Base-by-base conservation (phyloP, 2,113 vertebrate genomes). In the Oncorhynchus kisutch region DNA sequence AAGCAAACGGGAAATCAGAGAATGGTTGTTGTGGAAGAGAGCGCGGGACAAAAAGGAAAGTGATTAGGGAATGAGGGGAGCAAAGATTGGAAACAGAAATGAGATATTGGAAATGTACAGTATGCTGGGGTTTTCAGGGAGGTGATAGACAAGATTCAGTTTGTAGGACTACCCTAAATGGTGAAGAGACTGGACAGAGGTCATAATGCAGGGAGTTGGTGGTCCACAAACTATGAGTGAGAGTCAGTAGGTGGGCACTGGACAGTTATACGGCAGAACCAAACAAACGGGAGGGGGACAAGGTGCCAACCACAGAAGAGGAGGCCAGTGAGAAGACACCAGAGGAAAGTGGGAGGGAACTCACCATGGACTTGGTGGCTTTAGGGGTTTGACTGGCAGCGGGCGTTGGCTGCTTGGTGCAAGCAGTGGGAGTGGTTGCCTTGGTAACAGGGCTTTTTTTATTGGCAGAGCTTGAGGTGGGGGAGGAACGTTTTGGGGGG, bases 381-480 rank as follows among this genome's bases (percentile, higher is more conserved):
- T 29, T 64, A 24, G 60, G 71, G 67, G 71, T 20, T 66, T 78
- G 39, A 54, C 64, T 74, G 88, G 88, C 12, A 67, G 51, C 16
- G 51, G 51, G 14, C 3, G 13, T 54, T 18, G 80, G 73, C 75
- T 86, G 90, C 88, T 97, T 90, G 92, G 77, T 68, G 77, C 68
- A 67, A 77, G 87, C 74, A 54, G 91, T 71, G 87, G 75, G 87
- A 84, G 70, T 89, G 85, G 92, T 93, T 34, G 92, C 86, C 60
- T 93, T 91, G 27, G 95, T 90, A 75, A 91, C 92, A 54, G 92
- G 91, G 88, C 92, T 88, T 84, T 97, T 98, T 96, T 96, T 98
- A 92, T 90, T 94, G 74, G 85, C 81, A 75, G 75, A 76, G 86
- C 93, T 79, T 69, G 92, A 84, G 83, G 86, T 84, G 5, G 94